These are phyloP conservation scores for Progne subis DNA, from an alignment of 2,113 vertebrate species.

Conservation along the genomic window DNA sequence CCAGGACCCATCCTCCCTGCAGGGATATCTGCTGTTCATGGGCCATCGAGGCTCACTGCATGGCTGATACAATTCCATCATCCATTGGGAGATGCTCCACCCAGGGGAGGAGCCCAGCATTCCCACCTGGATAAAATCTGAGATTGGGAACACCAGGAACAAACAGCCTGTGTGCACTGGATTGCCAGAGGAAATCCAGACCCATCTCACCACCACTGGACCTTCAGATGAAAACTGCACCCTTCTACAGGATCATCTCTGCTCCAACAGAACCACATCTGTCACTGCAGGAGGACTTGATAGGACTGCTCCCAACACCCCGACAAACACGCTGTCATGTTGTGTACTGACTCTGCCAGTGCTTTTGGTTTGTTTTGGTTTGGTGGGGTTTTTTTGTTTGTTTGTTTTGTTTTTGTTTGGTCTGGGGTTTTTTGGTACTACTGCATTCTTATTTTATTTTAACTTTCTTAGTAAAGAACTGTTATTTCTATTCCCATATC, in stretches of 20 bases:
- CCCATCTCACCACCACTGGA: not conserved
- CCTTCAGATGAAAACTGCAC: too few relatives aligned
- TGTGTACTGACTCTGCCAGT: not conserved
- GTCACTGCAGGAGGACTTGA: not conserved
- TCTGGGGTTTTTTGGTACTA: too few relatives aligned
- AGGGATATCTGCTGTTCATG: not conserved
- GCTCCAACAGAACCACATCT: not conserved
- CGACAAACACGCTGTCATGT: not conserved
- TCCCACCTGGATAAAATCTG: not conserved
- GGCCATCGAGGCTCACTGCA: not conserved
- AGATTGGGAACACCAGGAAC: not conserved
- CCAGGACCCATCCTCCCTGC: not conserved
- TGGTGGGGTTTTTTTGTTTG: too few relatives aligned
- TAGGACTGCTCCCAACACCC: not conserved
- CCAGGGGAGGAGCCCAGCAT: too few relatives aligned
- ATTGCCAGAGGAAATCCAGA: not conserved
- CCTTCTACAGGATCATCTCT: not conserved
- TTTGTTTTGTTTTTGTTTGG: too few relatives aligned
- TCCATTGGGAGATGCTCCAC: too few relatives aligned
- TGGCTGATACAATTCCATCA: not conserved
- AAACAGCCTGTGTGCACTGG: not conserved
- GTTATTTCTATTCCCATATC: too few relatives aligned
- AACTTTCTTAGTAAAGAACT: too few relatives aligned
- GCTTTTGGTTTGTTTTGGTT: not conserved
- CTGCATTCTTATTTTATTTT: too few relatives aligned